Base-by-base conservation (phyloP, 2,888 invertebrate species). In the Philaethria dido region DNA sequence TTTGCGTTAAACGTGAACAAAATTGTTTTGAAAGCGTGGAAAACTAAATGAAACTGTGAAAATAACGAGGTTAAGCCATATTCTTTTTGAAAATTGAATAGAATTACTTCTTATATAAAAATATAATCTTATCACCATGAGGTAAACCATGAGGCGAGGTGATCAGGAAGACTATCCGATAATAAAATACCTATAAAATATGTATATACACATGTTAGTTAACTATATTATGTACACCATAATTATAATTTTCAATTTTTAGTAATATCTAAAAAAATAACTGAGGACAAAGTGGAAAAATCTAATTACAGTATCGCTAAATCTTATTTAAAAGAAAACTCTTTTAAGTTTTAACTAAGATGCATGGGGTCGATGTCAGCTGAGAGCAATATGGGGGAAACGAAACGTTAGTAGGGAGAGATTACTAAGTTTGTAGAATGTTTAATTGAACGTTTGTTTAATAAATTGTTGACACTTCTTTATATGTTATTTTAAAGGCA, bases 11-110 rank as follows among this genome's bases (percentile, higher is more conserved):
- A 69, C 61, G 66, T 63, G 57, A 61, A 59, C 48, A 45, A 73
- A 73, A 73, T 73, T 69, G 71, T 72, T 72, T 72, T 62, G 52
- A 69, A 68, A 68, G 64, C 48, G 44, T 36, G 14, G 33, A 55
- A 57, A 57, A 57, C 44, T 59, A 64, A 67, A 62, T 61, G 62
- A 50, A 67, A 69, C 22, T 64, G 42, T n/a, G 54, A 66, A 64
- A 69, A 33, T 60, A 54, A 66, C 57, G 50, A 29, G 52, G 54
- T 3, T 29, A 16, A 33, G 6, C 8, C 9, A 29, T 18, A 29
- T 44, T 45, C 55, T 44, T 45, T 42, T 18, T 2, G 13, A 44
- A 25, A 45, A 45, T 45, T 45, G 45, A 45, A 18, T 45, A 18
- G 8, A n/a, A 22, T 20, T 20, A 11, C 1, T 39, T 39, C 3